These are phyloP conservation scores for Brachionus calyciflorus DNA, from an alignment of 1,140 invertebrate genomes.

Conservation along the genomic window DNA sequence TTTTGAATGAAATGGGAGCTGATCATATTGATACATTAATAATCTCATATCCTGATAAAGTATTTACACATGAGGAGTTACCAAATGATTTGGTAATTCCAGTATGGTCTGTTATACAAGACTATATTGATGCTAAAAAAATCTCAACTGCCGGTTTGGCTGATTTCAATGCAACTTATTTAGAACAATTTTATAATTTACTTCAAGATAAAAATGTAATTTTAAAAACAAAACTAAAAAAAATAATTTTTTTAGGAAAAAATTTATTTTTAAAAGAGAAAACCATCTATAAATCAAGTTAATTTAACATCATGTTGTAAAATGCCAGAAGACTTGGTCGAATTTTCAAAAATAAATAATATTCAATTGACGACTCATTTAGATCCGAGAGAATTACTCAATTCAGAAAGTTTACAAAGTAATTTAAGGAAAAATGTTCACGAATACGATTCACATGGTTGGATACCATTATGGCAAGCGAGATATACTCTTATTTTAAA, in stretches of 20 bases:
- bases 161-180: conserved; percentile 29
- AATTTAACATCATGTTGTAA: conserved; percentile 91
- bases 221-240: not conserved
- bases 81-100: conserved; percentile 11
- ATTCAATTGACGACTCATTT: conserved; percentile 91
- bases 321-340: conserved; percentile 80
- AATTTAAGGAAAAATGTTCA: conserved; percentile 52
- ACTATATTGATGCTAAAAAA: not conserved
- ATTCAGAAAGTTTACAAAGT: conserved; percentile 62
- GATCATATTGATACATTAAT: conserved; percentile 10
- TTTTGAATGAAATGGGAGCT: not conserved
- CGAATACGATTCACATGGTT: conserved; percentile 50
- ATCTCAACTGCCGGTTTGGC: conserved; percentile 21
- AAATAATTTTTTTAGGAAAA: not conserved
- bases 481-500: conserved; percentile 82
- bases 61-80: conserved; percentile 34
- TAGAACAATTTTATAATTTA: conserved; percentile 34
- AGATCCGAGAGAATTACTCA: conserved; percentile 76
- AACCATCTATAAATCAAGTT: conserved; percentile 88
- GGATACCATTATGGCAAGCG: conserved; percentile 57
- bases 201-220: conserved; percentile 41
- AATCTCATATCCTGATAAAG: conserved; percentile 23
- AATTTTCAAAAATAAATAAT: conserved; percentile 82
- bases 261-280: conserved; percentile 63
- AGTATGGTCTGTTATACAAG: conserved; percentile 21